Base-by-base conservation (phyloP, 2,888 invertebrate genomes). In the Drosophila rellima region DNA sequence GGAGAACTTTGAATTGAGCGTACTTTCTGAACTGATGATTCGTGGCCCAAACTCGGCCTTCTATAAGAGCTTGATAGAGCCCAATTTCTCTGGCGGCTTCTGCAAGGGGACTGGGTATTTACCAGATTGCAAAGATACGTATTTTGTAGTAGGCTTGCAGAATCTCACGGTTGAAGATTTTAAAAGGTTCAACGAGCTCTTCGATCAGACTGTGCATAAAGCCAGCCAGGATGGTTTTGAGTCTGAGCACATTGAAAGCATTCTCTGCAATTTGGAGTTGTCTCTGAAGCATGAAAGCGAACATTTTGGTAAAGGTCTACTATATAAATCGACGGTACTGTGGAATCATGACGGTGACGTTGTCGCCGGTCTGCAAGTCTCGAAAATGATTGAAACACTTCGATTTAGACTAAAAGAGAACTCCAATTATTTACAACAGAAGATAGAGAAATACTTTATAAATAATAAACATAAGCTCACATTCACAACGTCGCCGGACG, bases 1-100 rank as follows among this genome's bases (percentile, higher is more conserved):
- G 78, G 96, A 96, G 77, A 95, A 95, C 0, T 97, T 97, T 85
- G 94, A 96, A 82, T 91, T 97, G 69, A 94, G 95, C 75, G 95
- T 97, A 15, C 87, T 98, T 3, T 94, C 96, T 0, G 95, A 96
- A 88, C 93, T 99, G 20, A 93, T 99, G 90, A 94, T 96, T 0
- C 95, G 95, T 76, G 98, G 98, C 0, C 98, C 98, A 0, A 98
- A 97, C 90, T 95, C 98, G 0, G 96, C 97, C 0, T 98, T 99
- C 92, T 98, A 98, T 90, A 96, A 97, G 90, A 95, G 95, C 67
- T 93, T 98, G 33, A 95, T 99, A 26, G 98, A 98, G 89, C 96
- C 97, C 1, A 96, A 97, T 82, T 95, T 98, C 82, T 98, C 98
- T 0, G 96, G 97, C 26, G 97, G 97, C 10, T 98, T 96, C 90